Evolutionary conservation across 2,797 vertebrate species (phyloP).

Genomic region (Enteromius afrohamiltoni): DNA sequence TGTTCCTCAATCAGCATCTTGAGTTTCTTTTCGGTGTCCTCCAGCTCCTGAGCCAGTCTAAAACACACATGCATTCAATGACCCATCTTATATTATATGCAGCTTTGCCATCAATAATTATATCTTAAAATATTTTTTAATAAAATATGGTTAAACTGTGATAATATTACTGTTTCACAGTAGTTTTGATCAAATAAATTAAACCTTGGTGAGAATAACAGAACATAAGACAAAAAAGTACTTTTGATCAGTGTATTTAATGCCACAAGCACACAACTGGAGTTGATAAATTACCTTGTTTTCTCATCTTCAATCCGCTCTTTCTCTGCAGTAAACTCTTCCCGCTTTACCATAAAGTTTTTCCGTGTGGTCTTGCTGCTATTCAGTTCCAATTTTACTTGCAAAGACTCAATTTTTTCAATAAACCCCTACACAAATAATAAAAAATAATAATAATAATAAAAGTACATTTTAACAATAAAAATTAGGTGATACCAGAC

Average conservation of each 20-base stretch:
- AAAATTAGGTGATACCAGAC: not conserved
- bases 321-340: slow-evolving; percentile 58
- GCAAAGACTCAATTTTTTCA: slow-evolving; percentile 59
- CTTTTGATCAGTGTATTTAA: not conserved
- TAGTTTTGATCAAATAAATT: not conserved
- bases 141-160: not conserved
- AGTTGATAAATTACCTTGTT: slow-evolving; percentile 37
- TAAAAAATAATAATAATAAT: not conserved
- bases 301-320: slow-evolving; percentile 49
- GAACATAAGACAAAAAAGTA: not conserved
- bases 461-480: not conserved
- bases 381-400: slow-evolving; percentile 59
- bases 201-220: not conserved
- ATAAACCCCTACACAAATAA: slow-evolving; percentile 47
- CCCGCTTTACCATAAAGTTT: slow-evolving; percentile 57
- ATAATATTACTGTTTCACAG: not conserved
- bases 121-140: not conserved
- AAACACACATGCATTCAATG: slow-evolving; percentile 6
- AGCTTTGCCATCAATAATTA: not conserved
- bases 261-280: not conserved
- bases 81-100: not conserved
- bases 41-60: slow-evolving; percentile 60
- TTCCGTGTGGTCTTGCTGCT: slow-evolving; percentile 62
- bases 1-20: slow-evolving; percentile 56
- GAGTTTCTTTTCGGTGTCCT: slow-evolving; percentile 54